These are phyloP conservation scores for Ceramica pisi DNA, from an alignment of 2,888 invertebrate genomes.

Conservation along the genomic window DNA sequence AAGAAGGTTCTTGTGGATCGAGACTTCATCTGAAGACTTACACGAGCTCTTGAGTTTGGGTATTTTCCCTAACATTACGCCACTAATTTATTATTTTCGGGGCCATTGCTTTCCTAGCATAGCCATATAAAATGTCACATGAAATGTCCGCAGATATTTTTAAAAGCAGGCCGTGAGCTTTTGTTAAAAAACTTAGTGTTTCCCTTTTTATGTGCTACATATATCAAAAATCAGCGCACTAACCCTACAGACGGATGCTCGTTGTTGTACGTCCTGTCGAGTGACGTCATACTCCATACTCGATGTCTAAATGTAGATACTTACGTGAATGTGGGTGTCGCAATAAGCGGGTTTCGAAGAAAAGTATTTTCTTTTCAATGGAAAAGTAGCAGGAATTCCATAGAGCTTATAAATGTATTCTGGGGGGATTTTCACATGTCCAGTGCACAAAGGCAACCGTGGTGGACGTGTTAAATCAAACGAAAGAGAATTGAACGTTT, in stretches of 20 bases:
- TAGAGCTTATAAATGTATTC: conserved; percentile 35
- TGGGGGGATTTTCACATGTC: conserved; percentile 41
- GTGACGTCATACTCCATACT: not conserved
- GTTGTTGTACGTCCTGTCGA: not conserved
- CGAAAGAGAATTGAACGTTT: conserved; percentile 28
- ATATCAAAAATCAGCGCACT: not conserved
- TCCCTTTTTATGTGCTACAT: not conserved
- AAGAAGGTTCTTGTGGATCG: too few species aligned
- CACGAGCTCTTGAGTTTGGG: not conserved
- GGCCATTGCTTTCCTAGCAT: too few species aligned
- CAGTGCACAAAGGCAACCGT: conserved; percentile 61
- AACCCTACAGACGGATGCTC: not conserved
- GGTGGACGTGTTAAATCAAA: conserved; percentile 69
- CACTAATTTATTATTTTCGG: too few species aligned
- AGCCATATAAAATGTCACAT: too few species aligned
- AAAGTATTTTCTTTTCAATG: not conserved
- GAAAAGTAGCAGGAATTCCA: not conserved
- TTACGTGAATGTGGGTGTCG: too few species aligned
- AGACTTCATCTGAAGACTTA: too few species aligned
- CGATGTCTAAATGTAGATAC: not conserved
- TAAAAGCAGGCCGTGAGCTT: not conserved
- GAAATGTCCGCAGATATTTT: too few species aligned
- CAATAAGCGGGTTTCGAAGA: not conserved
- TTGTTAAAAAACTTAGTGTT: not conserved
- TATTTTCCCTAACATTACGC: not conserved